Conservation (phyloP, 1,140 invertebrate species). For the Acromyrmex charruanus region DNA sequence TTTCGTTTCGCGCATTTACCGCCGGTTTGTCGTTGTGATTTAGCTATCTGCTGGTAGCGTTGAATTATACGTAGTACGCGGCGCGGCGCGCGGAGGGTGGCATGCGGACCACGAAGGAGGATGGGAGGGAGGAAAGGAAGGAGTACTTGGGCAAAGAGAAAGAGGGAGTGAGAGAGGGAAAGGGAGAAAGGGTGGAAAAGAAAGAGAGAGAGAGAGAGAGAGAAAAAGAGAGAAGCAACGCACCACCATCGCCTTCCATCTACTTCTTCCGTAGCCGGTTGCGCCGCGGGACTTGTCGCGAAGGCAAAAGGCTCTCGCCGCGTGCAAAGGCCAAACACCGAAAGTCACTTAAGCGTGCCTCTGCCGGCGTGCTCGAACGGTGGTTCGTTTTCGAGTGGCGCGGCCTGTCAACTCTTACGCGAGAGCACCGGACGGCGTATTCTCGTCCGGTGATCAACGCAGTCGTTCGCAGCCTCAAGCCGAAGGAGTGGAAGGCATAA, state of each 20-base stretch:
- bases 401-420: constrained; percentile 61
- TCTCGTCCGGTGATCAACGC: constrained; percentile 67
- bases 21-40: constrained; percentile 80
- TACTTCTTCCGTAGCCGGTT: constrained; percentile 60
- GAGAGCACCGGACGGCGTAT: constrained; percentile 64
- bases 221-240: constrained; percentile 40
- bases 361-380: constrained; percentile 70
- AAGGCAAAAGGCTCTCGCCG: constrained; percentile 75
- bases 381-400: constrained; percentile 71
- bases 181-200: neutral
- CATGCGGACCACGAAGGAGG: constrained; percentile 34
- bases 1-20: constrained; percentile 77
- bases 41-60: constrained; percentile 80
- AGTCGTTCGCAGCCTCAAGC: constrained; percentile 28
- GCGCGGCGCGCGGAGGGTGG: constrained; percentile 60
- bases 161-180: neutral
- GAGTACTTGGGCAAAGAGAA: constrained; percentile 3
- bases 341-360: constrained; percentile 84
- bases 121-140: too few relatives aligned
- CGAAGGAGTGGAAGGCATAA: constrained; percentile 24
- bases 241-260: constrained; percentile 57
- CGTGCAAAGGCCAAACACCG: constrained; percentile 82
- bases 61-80: constrained; percentile 78
- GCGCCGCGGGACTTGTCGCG: constrained; percentile 72
- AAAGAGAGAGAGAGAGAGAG: neutral